Conservation (phyloP, 2,113 vertebrate species). For the Saccopteryx leptura region DNA sequence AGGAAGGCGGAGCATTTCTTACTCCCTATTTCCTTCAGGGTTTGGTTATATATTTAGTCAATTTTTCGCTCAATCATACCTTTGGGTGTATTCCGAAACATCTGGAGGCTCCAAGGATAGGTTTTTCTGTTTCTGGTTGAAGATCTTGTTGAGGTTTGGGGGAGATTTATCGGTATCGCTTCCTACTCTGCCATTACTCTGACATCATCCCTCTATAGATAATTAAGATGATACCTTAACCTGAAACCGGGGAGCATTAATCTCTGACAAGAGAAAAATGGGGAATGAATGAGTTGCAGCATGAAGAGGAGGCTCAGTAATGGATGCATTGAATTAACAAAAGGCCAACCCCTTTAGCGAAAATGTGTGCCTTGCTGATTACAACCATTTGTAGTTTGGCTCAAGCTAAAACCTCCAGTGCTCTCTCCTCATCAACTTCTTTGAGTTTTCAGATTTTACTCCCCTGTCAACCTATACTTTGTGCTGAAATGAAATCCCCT, state of each 20-base stretch:
- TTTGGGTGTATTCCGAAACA: too few species aligned
- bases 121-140: too few species aligned
- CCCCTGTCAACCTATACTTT: not conserved
- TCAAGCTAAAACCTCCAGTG: not conserved
- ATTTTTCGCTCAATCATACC: too few species aligned
- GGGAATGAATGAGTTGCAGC: not conserved
- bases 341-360: not conserved
- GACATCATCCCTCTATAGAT: too few species aligned
- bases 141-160: too few species aligned
- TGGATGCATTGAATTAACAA: accelerated
- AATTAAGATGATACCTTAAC: not conserved
- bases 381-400: not conserved
- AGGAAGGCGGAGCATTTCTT: too few species aligned
- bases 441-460: conserved; percentile 14
- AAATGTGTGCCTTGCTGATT: not conserved
- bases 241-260: not conserved
- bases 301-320: not conserved
- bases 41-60: too few species aligned
- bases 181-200: too few species aligned
- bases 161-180: too few species aligned
- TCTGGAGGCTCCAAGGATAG: too few species aligned
- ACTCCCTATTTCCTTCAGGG: too few species aligned
- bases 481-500: conserved; percentile 45
- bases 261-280: not conserved
- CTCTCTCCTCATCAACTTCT: not conserved